A percentile compares a stretch with the other conserved stretches of the same genome.
Evolutionary conservation across 1,140 invertebrate genomes (phyloP).

Genomic region (Condylostylus longicornis): DNA sequence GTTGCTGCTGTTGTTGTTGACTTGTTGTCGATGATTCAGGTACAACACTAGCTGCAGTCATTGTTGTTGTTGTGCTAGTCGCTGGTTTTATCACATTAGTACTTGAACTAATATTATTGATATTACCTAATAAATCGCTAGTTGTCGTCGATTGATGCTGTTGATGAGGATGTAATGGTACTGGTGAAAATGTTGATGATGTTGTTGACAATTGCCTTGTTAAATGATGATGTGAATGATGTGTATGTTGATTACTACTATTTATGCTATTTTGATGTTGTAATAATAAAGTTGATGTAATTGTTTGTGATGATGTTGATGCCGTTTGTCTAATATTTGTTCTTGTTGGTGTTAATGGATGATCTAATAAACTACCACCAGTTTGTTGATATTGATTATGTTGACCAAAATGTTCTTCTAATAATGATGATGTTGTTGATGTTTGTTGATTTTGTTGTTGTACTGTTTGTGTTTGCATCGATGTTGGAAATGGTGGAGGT

Average conservation of each 20-base stretch:
- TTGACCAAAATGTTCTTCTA: conserved; percentile 28
- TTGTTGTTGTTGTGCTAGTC: conserved; percentile 26
- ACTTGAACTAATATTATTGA: conserved; percentile 11
- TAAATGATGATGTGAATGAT: conserved; percentile 9
- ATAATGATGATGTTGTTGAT: conserved; percentile 28
- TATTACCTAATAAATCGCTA: conserved; percentile 22
- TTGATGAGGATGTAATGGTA: conserved; percentile 25
- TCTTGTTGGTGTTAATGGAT: conserved; percentile 28
- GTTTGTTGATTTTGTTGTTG: conserved; percentile 31
- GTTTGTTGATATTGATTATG: conserved; percentile 31
- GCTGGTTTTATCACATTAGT: conserved; percentile 32
- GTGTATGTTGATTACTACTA: conserved; percentile 4
- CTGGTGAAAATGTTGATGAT: conserved; percentile 27
- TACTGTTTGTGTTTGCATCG: conserved; percentile 27
- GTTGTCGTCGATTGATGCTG: conserved; percentile 28
- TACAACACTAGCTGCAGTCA: conserved; percentile 26
- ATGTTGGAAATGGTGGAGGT: conserved; percentile 26
- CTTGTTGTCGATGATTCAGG: conserved; percentile 23
- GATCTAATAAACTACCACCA: conserved; percentile 26
- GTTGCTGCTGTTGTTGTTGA: conserved; percentile 27
- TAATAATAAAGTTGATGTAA: conserved; percentile 14
- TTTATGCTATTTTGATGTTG: too few relatives aligned
- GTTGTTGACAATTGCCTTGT: conserved; percentile 29
- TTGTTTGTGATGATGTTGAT: conserved; percentile 19
- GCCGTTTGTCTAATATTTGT: conserved; percentile 26